Conservation (phyloP, 1,140 invertebrate species). For the Nasonia giraulti region DNA sequence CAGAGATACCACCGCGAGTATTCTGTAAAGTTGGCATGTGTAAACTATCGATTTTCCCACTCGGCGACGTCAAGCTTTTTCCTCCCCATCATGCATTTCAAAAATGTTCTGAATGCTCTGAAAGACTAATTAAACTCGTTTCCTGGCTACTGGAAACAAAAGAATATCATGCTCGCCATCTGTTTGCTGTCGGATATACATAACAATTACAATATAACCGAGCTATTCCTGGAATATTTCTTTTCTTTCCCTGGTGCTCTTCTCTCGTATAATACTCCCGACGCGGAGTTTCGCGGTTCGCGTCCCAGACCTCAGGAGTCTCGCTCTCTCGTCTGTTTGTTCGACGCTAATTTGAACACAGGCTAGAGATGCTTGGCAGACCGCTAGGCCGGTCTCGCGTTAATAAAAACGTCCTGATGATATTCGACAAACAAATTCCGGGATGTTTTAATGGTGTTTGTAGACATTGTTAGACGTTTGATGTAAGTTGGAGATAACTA, state of each 20-base stretch:
- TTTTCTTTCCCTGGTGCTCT: background rate
- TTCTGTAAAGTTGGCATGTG: background rate
- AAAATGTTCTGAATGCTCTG: background rate
- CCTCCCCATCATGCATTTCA: background rate
- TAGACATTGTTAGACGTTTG: background rate
- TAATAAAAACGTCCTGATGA: background rate
- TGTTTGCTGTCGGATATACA: background rate
- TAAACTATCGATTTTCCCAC: background rate
- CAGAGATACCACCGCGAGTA: background rate
- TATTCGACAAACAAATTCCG: background rate
- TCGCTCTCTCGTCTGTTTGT: background rate
- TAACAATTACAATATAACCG: background rate
- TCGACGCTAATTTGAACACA: slow-evolving; percentile 9
- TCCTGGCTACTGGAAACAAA: background rate
- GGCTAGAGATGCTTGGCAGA: background rate
- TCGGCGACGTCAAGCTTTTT: background rate
- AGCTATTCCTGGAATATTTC: background rate
- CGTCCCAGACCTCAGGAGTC: background rate
- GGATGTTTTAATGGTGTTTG: background rate
- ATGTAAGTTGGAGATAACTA: background rate
- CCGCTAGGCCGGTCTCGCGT: background rate
- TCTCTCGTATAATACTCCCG: background rate
- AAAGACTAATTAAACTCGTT: background rate
- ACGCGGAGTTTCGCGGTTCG: background rate
- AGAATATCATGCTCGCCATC: background rate